phyloP scores from a whole-genome alignment of 2,113 vertebrate genomes.

The Daboia siamensis region DNA sequence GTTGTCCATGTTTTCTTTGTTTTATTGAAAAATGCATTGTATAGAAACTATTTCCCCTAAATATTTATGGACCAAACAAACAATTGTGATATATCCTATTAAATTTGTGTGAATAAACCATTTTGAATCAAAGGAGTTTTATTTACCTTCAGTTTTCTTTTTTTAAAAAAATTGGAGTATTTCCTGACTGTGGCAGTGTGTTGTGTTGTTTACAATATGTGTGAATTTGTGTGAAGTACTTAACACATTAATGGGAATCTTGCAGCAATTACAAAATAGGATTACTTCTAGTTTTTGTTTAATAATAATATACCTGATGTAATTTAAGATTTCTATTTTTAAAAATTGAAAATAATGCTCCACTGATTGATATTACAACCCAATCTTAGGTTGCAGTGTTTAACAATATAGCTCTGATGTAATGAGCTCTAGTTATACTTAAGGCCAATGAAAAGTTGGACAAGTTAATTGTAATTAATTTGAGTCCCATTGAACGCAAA shows the following conservation, averaged over 20 bases:
- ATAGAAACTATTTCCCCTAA: conserved; percentile 99
- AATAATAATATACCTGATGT: conserved; percentile 60
- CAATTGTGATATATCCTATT: conserved; percentile 99
- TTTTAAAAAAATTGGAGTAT: conserved; percentile 51
- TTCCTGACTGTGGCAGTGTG: conserved; percentile 35
- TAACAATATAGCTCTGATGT: conserved; percentile 1
- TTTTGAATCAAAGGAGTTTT: conserved; percentile 98
- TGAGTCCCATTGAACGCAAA: background rate
- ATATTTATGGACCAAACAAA: conserved; percentile 99
- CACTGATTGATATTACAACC: conserved; percentile 86
- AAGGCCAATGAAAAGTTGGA: background rate
- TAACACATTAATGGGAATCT: conserved; percentile 51
- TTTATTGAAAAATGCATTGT: conserved; percentile 99
- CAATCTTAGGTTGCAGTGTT: conserved; percentile 62
- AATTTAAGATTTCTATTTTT: conserved; percentile 71
- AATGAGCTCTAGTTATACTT: background rate
- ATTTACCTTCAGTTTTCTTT: conserved; percentile 85
- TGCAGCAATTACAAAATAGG: conserved; percentile 56
- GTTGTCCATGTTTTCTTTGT: conserved; percentile 99
- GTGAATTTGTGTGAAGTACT: conserved; percentile 51
- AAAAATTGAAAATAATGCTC: conserved; percentile 88
- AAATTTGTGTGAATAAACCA: conserved; percentile 99
- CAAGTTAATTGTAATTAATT: background rate
- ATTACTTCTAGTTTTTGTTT: conserved; percentile 56
- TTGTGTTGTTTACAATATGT: conserved; percentile 57